Evolutionary conservation across 2,113 vertebrate genomes (phyloP), one percentile per base, ranked within the genome.

Genomic region (Amphiprion ocellaris): DNA sequence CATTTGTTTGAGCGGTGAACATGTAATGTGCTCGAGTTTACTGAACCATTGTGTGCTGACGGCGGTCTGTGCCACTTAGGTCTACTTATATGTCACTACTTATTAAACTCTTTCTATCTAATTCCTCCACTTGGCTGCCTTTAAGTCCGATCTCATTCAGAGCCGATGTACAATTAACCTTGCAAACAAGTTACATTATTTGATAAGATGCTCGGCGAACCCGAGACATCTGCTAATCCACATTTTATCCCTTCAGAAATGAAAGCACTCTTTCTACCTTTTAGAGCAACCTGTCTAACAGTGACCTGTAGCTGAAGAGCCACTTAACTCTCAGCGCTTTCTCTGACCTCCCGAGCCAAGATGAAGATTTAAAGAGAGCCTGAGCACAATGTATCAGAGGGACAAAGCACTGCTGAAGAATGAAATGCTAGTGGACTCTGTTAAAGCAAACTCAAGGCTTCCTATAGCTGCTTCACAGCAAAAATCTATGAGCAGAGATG

Each of bases 291-390:
- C 68, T 69, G 49, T 58, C 56, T 33, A 52, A 69, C 5, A 60
- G 49, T 77, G 74, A 84, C 72, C 69, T 67, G 60, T 5, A 73
- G 67, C 81, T 70, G 64, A 60, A 81, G 53, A 63, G 50, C 47
- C 74, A 75, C 65, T 90, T 82, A 41, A 71, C 64, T 74, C 52
- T 37, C 37, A 39, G 54, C 53, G 62, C 46, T 76, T 67, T 52
- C 62, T 86, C 66, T 11, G 46, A 76, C 61, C 74, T 69, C 59
- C 23, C 53, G 33, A 72, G 44, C 58, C 61, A 78, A 77, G 50
- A 84, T 67, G 73, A 69, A 80, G 79, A 85, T 72, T 81, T 67
- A 85, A 83, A 55, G 60, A 71, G 73, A 30, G 21, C 33, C 61
- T 8, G 53, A 66, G 39, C 61, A 53, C 73, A 71, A 77, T 69